Percentiles rank a stretch among this genome's conserved stretches.
These are phyloP conservation scores for Monomorium pharaonis DNA, from an alignment of 1,140 invertebrate genomes.

Conservation along the genomic window DNA sequence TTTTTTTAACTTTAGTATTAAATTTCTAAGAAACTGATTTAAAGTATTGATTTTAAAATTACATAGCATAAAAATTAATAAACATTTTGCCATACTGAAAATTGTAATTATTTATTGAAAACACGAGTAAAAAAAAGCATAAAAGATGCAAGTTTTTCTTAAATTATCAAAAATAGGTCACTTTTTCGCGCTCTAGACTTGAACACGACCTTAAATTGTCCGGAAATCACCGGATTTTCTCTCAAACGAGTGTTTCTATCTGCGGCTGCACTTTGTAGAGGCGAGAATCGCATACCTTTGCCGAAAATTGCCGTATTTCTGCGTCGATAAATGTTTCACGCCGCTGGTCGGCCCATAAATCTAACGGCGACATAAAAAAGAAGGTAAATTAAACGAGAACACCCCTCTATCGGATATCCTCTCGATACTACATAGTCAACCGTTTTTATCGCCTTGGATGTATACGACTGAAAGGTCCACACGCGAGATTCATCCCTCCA, in stretches of 20 bases:
- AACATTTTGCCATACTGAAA: too few relatives aligned
- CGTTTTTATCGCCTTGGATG: conserved; percentile 25
- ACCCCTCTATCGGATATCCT: background rate
- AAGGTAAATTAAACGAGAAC: conserved; percentile 23
- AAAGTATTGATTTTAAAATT: too few relatives aligned
- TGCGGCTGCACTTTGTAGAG: background rate
- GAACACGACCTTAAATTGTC: background rate
- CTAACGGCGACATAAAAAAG: conserved; percentile 29
- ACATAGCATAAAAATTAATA: too few relatives aligned
- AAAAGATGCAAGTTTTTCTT: too few relatives aligned
- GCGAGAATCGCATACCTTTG: background rate
- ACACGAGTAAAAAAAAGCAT: too few relatives aligned
- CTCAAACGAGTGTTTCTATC: background rate
- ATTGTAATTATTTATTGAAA: too few relatives aligned
- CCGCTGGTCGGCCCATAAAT: background rate
- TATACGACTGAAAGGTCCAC: background rate
- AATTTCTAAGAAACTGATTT: too few relatives aligned
- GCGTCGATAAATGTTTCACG: conserved; percentile 20
- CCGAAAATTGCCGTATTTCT: background rate
- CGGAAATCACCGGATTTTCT: background rate
- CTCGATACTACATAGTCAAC: conserved; percentile 7
- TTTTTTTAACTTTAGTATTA: too few relatives aligned
- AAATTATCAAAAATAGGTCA: too few relatives aligned
- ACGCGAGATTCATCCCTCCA: background rate
- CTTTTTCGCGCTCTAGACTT: too few relatives aligned